A percentile compares a stretch with the other conserved stretches of the same genome.
These are phyloP conservation scores for Harmothoe impar DNA, from an alignment of 2,888 invertebrate species.

Conservation along the genomic window DNA sequence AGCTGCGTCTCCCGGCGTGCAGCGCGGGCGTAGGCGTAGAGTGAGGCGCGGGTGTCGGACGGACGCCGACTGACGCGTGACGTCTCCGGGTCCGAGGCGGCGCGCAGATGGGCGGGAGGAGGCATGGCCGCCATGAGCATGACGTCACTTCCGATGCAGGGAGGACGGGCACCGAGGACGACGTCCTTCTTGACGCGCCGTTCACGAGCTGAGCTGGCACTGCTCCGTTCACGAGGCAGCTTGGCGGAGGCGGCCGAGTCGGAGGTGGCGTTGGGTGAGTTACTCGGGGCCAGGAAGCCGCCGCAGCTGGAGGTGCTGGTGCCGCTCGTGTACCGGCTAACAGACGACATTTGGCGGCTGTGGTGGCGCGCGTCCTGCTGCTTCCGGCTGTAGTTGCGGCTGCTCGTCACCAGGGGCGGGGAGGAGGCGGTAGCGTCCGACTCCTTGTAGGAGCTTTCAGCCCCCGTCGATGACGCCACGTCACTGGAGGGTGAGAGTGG, in stretches of 20 bases:
- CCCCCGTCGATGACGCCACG: not conserved
- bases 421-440: constrained; percentile 41
- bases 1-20: not conserved
- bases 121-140: not conserved
- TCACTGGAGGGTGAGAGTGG: not conserved
- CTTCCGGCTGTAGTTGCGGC: not conserved
- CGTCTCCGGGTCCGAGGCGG: constrained; percentile 38
- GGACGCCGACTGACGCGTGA: not conserved
- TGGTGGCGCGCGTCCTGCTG: not conserved
- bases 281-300: constrained; percentile 67
- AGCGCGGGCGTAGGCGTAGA: not conserved
- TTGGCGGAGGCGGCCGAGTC: not conserved
- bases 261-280: constrained; percentile 68
- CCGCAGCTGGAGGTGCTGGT: constrained; percentile 64
- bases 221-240: not conserved
- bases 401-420: no score
- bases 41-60: not conserved
- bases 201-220: not conserved
- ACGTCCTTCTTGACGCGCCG: not conserved
- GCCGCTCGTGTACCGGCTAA: constrained; percentile 54
- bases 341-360: not conserved
- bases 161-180: constrained; percentile 6
- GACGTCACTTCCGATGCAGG: constrained; percentile 54
- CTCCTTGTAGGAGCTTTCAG: constrained; percentile 64
- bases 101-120: not conserved